These are phyloP conservation scores for Poeciliopsis infans DNA, from an alignment of 2,797 vertebrate species.

Conservation along the genomic window DNA sequence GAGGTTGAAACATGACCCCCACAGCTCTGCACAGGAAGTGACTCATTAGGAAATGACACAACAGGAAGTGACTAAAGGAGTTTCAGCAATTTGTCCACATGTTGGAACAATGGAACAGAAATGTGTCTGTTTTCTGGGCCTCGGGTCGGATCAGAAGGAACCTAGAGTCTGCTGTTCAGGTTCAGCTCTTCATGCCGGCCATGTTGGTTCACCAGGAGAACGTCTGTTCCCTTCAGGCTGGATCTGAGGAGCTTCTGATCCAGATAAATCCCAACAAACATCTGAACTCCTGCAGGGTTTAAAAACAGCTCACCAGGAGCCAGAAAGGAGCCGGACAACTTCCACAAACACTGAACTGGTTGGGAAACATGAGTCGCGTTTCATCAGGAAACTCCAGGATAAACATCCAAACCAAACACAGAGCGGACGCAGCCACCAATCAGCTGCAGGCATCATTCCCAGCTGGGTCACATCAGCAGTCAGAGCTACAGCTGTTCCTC, in stretches of 20 bases:
- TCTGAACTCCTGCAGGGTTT: background rate
- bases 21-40: conserved; percentile 3
- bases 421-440: background rate
- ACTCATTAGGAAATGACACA: conserved; percentile 2
- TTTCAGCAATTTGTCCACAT: background rate
- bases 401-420: background rate
- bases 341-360: background rate
- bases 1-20: background rate
- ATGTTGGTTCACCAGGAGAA: background rate
- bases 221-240: background rate
- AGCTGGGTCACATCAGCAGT: background rate
- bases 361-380: background rate
- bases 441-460: background rate
- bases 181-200: background rate
- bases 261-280: background rate
- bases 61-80: conserved; percentile 8
- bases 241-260: background rate
- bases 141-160: background rate
- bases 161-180: background rate
- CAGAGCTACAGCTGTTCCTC: background rate
- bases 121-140: background rate
- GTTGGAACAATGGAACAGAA: conserved; percentile 5
- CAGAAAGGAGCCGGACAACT: background rate
- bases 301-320: background rate
- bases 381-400: background rate